Conservation (phyloP, 2,113 vertebrate genomes). For the Neoarius graeffei region DNA sequence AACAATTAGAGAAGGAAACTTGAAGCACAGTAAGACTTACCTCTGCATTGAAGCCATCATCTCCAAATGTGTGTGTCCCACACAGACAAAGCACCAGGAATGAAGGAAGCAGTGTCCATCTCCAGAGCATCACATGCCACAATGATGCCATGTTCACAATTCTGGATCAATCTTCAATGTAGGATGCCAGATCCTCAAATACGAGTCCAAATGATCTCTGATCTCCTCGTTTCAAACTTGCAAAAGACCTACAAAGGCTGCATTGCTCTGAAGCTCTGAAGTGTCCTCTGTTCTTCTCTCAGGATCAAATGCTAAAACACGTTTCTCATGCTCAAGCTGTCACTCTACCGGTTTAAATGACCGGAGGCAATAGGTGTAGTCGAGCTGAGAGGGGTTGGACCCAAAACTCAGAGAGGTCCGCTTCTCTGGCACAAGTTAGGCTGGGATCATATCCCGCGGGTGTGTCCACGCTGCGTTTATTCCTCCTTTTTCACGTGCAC, state of each 20-base stretch:
- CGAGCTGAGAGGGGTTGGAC: constrained; percentile 19
- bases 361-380: constrained; percentile 10
- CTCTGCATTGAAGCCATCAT: constrained; percentile 72
- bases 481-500: constrained; percentile 13
- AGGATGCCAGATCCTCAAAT: background rate
- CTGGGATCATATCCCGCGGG: constrained; percentile 46
- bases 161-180: background rate
- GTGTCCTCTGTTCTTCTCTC: background rate
- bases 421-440: constrained; percentile 41
- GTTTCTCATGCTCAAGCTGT: constrained; percentile 7
- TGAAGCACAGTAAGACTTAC: constrained; percentile 51
- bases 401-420: constrained; percentile 20
- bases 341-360: constrained; percentile 6
- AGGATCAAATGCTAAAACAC: background rate
- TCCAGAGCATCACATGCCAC: constrained; percentile 68
- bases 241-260: background rate
- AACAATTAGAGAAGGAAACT: background rate
- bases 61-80: constrained; percentile 57
- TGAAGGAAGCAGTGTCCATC: constrained; percentile 60
- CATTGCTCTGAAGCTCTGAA: background rate
- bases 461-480: constrained; percentile 40
- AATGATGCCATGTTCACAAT: constrained; percentile 62
- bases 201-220: background rate
- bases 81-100: constrained; percentile 66
- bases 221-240: background rate